Conservation (phyloP, 2,797 vertebrate genomes). For the Merluccius polli region DNA sequence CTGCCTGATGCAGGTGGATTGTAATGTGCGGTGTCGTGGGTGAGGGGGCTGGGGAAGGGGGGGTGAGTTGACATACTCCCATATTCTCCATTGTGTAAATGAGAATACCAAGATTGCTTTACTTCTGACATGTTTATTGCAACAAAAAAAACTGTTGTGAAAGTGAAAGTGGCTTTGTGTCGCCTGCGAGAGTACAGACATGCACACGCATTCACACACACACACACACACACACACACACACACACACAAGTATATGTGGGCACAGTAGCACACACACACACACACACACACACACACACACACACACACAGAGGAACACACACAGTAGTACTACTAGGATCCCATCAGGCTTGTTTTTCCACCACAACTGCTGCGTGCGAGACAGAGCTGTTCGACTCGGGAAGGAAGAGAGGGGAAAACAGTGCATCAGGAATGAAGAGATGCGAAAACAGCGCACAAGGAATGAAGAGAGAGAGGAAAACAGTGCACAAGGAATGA, state of each 20-base stretch:
- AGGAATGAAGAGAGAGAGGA: constrained; percentile 8
- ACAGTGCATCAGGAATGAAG: constrained; percentile 13
- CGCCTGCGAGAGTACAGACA: no score
- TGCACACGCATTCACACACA: not conserved
- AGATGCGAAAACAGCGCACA: constrained; percentile 6
- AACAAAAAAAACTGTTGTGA: no score
- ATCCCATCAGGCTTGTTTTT: not conserved
- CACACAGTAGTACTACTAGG: not conserved
- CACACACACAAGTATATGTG: no score
- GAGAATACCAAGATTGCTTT: no score
- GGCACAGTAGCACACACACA: constrained; percentile 13
- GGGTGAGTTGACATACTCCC: no score
- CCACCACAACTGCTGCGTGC: not conserved
- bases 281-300: constrained; percentile 10
- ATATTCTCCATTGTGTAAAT: no score
- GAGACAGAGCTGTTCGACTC: constrained; percentile 1
- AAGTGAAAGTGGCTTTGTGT: no score
- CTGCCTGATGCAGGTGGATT: no score
- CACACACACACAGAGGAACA: constrained; percentile 5
- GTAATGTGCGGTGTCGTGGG: no score
- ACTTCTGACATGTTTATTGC: no score
- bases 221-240: not conserved
- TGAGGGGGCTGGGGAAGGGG: no score
- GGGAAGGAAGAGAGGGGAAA: constrained; percentile 6
- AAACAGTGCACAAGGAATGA: constrained; percentile 9